Conservation (phyloP, 2,888 invertebrate species). For the Drosophila parthenogenetica region DNA sequence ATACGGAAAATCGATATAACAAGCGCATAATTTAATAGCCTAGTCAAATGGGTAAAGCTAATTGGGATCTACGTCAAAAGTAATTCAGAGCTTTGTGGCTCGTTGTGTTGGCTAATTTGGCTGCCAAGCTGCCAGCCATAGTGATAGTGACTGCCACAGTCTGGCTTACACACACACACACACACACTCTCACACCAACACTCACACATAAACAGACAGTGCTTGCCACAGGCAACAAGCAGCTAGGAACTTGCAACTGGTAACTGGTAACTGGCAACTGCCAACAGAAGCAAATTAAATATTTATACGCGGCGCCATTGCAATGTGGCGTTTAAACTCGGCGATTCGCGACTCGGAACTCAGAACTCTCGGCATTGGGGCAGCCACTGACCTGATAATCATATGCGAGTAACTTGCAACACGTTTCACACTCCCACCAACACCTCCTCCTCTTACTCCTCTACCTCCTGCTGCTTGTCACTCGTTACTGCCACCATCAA, state of each 20-base stretch:
- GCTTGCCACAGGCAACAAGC: background rate
- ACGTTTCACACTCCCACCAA: background rate
- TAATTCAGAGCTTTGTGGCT: conserved; percentile 25
- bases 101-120: conserved; percentile 39
- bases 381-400: conserved; percentile 50
- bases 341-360: conserved; percentile 6
- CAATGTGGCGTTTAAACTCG: conserved; percentile 27
- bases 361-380: conserved; percentile 3
- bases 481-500: background rate
- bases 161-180: background rate
- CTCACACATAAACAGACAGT: background rate
- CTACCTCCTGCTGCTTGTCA: background rate
- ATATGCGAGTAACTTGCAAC: conserved; percentile 25
- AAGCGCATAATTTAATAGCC: conserved; percentile 8
- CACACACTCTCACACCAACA: too few species aligned
- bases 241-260: conserved; percentile 1
- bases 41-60: conserved; percentile 6
- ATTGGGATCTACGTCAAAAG: conserved; percentile 23
- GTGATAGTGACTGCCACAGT: conserved; percentile 24
- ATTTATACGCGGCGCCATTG: conserved; percentile 47
- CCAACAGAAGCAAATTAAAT: conserved; percentile 48
- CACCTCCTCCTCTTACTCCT: too few species aligned
- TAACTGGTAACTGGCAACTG: conserved; percentile 20
- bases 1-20: background rate
- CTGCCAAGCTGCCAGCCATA: conserved; percentile 24